Percentiles rank a stretch among this genome's conserved stretches.
These are phyloP conservation scores for Penaeus chinensis DNA, from an alignment of 1,140 invertebrate genomes.

Conservation along the genomic window DNA sequence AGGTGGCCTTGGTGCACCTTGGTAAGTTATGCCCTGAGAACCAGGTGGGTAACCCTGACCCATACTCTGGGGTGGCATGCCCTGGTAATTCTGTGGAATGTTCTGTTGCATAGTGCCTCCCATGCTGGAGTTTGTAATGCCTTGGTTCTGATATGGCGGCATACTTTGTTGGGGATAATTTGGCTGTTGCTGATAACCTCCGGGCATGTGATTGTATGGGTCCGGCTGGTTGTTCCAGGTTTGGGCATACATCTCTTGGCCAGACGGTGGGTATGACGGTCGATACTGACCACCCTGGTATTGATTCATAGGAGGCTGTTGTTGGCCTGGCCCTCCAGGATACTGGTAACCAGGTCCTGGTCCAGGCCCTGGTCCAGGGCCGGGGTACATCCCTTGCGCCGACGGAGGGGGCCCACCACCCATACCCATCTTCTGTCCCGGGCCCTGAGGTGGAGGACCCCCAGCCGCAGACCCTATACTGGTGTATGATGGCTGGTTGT, in stretches of 20 bases:
- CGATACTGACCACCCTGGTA: slow-evolving; percentile 56
- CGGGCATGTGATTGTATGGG: slow-evolving; percentile 47
- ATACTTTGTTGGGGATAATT: slow-evolving; percentile 34
- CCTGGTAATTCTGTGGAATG: slow-evolving; percentile 63
- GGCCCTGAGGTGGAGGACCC: slow-evolving; percentile 46
- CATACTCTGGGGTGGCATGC: slow-evolving; percentile 54
- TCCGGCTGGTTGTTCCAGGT: slow-evolving; percentile 45
- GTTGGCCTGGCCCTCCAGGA: slow-evolving; percentile 42
- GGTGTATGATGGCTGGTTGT: slow-evolving; percentile 55
- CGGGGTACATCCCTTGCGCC: slow-evolving; percentile 40
- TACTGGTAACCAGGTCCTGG: slow-evolving; percentile 55
- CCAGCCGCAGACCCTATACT: slow-evolving; percentile 46
- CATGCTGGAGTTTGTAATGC: slow-evolving; percentile 34
- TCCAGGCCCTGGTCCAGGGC: slow-evolving; percentile 43
- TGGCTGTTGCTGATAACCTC: slow-evolving; percentile 44
- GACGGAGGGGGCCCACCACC: slow-evolving; percentile 42
- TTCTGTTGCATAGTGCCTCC: slow-evolving; percentile 55
- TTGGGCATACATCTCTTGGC: slow-evolving; percentile 59
- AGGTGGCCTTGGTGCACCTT: slow-evolving; percentile 50
- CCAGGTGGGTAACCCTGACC: slow-evolving; percentile 53
- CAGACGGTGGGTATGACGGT: slow-evolving; percentile 26
- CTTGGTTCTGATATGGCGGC: slow-evolving; percentile 41
- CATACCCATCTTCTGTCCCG: slow-evolving; percentile 43
- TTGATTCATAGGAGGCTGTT: slow-evolving; percentile 54
- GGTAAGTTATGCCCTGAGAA: slow-evolving; percentile 57